Conservation (phyloP, 64 coral and sea anemone species). For the Montipora sp. region DNA sequence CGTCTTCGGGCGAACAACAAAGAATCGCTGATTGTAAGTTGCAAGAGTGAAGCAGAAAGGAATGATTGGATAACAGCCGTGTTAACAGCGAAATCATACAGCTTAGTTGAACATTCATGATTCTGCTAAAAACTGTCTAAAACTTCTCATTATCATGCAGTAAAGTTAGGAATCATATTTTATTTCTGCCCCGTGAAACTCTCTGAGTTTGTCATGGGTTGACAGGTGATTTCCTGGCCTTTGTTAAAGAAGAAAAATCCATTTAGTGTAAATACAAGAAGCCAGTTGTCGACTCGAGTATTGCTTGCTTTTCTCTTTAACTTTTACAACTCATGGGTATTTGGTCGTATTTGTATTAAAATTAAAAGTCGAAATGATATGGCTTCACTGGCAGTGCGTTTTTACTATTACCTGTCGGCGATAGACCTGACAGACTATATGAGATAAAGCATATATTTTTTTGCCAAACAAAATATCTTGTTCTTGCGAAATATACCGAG, state of each 20-base stretch:
- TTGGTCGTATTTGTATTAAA: not conserved
- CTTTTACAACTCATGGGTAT: not conserved
- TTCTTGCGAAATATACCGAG: slow-evolving; percentile 11
- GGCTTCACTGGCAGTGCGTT: not conserved
- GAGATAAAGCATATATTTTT: too few species aligned
- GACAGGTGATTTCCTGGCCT: slow-evolving; percentile 33
- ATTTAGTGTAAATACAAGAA: not conserved
- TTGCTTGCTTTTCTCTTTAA: not conserved
- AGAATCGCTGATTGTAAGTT: slow-evolving; percentile 58
- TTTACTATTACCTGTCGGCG: too few species aligned
- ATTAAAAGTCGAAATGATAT: not conserved
- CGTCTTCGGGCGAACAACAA: slow-evolving; percentile 59
- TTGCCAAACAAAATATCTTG: slow-evolving; percentile 5
- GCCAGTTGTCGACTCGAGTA: not conserved
- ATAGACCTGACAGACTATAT: too few species aligned
- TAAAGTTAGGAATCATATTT: not conserved
- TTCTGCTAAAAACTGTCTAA: not conserved
- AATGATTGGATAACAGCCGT: slow-evolving; percentile 74
- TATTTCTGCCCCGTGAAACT: not conserved
- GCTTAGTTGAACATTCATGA: slow-evolving; percentile 38
- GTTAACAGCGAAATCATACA: slow-evolving; percentile 65
- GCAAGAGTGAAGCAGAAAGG: slow-evolving; percentile 50
- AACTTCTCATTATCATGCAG: too few species aligned
- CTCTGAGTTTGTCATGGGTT: not conserved
- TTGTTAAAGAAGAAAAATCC: not conserved